Percentiles rank a stretch among this genome's conserved stretches.
phyloP scores from a whole-genome alignment of 2,888 invertebrate genomes.

The Protophormia terraenovae region DNA sequence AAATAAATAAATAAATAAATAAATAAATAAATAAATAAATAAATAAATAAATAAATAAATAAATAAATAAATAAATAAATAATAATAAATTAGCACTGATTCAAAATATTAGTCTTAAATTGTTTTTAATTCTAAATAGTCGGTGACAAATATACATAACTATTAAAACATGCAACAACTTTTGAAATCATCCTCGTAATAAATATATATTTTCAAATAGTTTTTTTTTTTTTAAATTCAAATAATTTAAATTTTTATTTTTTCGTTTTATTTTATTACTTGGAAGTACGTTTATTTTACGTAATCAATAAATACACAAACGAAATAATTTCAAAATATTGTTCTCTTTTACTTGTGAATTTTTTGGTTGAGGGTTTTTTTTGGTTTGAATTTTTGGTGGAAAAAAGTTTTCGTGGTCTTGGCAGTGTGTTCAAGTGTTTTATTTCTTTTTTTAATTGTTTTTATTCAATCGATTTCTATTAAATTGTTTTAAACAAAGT shows the following conservation, averaged over 20 bases:
- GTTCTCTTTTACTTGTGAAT: not conserved
- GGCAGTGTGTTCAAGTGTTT: slow-evolving; percentile 9
- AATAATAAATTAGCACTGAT: too few relatives aligned
- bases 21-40: too few relatives aligned
- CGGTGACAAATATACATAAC: too few relatives aligned
- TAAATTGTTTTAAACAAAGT: not conserved
- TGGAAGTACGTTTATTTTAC: not conserved
- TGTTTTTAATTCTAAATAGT: too few relatives aligned
- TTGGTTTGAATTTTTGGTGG: not conserved
- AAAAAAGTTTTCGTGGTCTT: slow-evolving; percentile 20
- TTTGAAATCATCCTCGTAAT: not conserved
- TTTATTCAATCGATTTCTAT: slow-evolving; percentile 42
- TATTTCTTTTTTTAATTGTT: not conserved
- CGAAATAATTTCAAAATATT: slow-evolving; percentile 10
- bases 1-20: too few relatives aligned
- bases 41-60: too few relatives aligned
- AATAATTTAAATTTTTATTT: not conserved
- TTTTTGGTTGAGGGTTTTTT: slow-evolving; percentile 24
- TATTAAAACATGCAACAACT: not conserved
- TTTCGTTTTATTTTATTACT: not conserved
- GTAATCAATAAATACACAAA: not conserved
- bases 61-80: too few relatives aligned
- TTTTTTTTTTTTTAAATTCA: not conserved
- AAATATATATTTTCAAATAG: not conserved
- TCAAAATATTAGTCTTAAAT: too few relatives aligned